Evolutionary conservation across 2,888 invertebrate species (phyloP), one percentile per base, ranked within the genome.

Genomic region (Bursaphelenchus okinawaensis): DNA sequence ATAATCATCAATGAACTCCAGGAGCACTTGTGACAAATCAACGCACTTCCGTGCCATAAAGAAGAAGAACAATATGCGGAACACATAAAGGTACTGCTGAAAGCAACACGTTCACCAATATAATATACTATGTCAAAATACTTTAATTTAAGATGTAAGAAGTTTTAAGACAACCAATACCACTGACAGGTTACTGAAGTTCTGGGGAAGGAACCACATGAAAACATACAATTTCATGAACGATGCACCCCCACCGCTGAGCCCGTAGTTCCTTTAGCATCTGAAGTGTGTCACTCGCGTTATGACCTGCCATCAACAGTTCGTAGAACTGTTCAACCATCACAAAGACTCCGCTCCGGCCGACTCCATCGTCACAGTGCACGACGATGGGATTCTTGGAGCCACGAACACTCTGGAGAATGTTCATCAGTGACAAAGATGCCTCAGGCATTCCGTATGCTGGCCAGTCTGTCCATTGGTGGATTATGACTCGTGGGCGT

Each of bases 21-120:
- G 62, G n/a, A 63, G 50, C 22, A n/a, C n/a, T 26, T 63, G 63
- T 6, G 63, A 61, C 55, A 61, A 22, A 12, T 58, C 40, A 16
- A 63, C 29, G 7, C 20, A 59, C 27, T 59, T 56, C 22, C 26
- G 20, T 4, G 7, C 7, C 22, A 59, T 6, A 29, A 60, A 63
- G 63, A 27, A 63, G 55, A 59, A 22, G 20, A 63, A 20, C 7
- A 63, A 24, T 16, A 63, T 50, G 26, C 63, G 63, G 62, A 58
- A 56, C 7, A 60, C 28, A 26, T 60, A 63, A 7, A 60, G n/a
- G 63, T 63, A 63, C 28, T 63, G 63, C 61, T 61, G 61, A n/a
- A 61, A 61, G 8, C 40, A 40, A 12, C 12, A 12, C 40, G 40
- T 40, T 40, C n/a, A n/a, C n/a, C n/a, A n/a, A n/a, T n/a, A n/a